Evolutionary conservation across 2,797 vertebrate genomes (phyloP), one percentile per base, ranked within the genome.

Genomic region (Centroberyx gerrardi): DNA sequence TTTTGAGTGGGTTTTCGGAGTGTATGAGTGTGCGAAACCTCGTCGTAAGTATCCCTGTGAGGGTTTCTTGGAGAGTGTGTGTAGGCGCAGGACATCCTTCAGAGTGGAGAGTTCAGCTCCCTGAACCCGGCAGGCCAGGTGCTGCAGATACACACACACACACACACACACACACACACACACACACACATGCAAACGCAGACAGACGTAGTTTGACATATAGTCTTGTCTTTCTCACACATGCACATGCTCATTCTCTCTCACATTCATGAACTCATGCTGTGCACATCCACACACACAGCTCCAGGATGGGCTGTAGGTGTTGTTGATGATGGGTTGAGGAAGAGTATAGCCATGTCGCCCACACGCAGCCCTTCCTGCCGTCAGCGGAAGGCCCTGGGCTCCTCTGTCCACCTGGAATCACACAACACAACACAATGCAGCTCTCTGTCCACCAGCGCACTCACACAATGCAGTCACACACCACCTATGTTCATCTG

Each of bases 61-160:
- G 88, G 66, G 56, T 87, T 80, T 82, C 76, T 55, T 70, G 27
- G 55, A 84, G 76, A 74, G 80, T 53, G 54, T 90, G 89, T 83
- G 91, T 92, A 90, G 92, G 92, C 78, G 83, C 87, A 87, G 89
- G 76, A 87, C 90, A 91, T 93, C 90, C 88, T 88, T 86, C 58
- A 77, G 54, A 88, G 72, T 38, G 27, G 9, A 72, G 28, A 44
- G 74, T 78, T 81, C 80, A 88, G 83, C 86, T 89, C 71, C 68
- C 84, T 89, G 82, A 89, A 80, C 80, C 65, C 80, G 81, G 72
- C 68, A 54, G 70, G 73, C 81, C 90, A 87, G 83, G 90, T 90
- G 89, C 89, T 87, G 82, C 77, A 88, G 78, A 87, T 84, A 63
- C 82, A 66, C 15, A 54, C 78, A 72, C 69, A 68, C 63, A 65